Percentiles rank a stretch among this genome's conserved stretches.
These are phyloP conservation scores for Drepana arcuata DNA, from an alignment of 1,140 invertebrate species.

Conservation along the genomic window DNA sequence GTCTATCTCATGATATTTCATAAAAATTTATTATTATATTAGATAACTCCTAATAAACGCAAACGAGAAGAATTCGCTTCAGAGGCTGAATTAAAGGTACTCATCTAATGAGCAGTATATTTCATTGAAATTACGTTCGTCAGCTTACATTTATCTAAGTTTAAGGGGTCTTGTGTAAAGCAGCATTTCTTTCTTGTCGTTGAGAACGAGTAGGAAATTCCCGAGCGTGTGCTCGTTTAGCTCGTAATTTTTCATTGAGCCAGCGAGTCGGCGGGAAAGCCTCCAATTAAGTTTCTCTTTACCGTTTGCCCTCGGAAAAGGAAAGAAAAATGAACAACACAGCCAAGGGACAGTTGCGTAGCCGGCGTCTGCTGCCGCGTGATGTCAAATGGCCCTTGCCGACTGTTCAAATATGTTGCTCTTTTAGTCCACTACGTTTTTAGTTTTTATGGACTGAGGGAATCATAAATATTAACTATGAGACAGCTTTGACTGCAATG, in stretches of 20 bases:
- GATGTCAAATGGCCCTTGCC: constrained; percentile 21
- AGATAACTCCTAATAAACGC: not conserved
- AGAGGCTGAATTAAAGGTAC: constrained; percentile 31
- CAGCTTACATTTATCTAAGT: constrained; percentile 34
- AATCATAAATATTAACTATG: no score
- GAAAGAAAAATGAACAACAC: constrained; percentile 55
- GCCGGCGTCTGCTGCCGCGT: constrained; percentile 12
- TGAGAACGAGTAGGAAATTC: constrained; percentile 50
- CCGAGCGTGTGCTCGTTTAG: constrained; percentile 58
- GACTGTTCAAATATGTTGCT: constrained; percentile 7
- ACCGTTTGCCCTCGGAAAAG: constrained; percentile 47
- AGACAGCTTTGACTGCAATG: no score
- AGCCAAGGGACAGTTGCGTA: constrained; percentile 34
- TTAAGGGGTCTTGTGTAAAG: constrained; percentile 31
- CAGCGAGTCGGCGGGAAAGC: constrained; percentile 54
- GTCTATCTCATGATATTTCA: no score
- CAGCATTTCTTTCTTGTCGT: constrained; percentile 43
- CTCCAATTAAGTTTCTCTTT: constrained; percentile 71
- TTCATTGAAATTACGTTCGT: constrained; percentile 32
- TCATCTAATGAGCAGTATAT: constrained; percentile 35
- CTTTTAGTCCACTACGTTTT: no score
- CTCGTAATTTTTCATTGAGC: constrained; percentile 71
- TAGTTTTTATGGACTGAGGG: no score
- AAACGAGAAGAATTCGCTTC: constrained; percentile 7
- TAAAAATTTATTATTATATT: no score